Evolutionary conservation across 2,888 invertebrate species (phyloP), one percentile per base, ranked within the genome.

Genomic region (Pandemis heparana): DNA sequence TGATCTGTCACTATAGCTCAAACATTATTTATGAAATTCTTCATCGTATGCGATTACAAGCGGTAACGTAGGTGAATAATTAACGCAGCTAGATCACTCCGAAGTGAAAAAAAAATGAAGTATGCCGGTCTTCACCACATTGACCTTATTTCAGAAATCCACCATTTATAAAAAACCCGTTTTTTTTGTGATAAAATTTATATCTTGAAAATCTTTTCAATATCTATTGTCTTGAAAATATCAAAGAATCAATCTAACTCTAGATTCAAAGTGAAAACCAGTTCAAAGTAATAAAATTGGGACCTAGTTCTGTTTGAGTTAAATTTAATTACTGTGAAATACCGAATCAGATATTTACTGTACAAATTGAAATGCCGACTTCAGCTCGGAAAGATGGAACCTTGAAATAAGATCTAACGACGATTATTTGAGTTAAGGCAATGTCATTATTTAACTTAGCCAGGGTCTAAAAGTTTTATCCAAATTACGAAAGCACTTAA

Each of bases 241-340:
- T 3, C 12, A 56, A 56, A 23, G 23, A 10, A 12, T 12, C 23
- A 56, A 7, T 56, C 23, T 3, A 56, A 53, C 9, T 53, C 53
- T 18, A 18, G 12, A 12, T 12, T 56, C n/a, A 56, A 23, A 10
- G 56, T 23, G 9, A 18, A 56, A 56, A 56, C 23, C 18, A 56
- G 23, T 9, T 16, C 8, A 0, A 23, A 56, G 56, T 18, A 56
- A 23, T 56, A 23, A 23, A 56, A 23, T 18, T 18, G 18, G 4
- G 18, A 23, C 18, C 62, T 63, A 63, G 62, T 63, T 43, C 16
- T 63, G 43, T 63, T 63, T 43, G 62, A 63, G 43, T 63, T 46
- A 4, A 43, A 63, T 46, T 43, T 63, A 63, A 63, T 63, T 63
- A 63, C 43, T 43, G 10, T 18, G 61, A 23, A 63, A 43, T 23